phyloP scores from a whole-genome alignment of 2,888 invertebrate species.

The Rhopalosiphum nymphaeae region DNA sequence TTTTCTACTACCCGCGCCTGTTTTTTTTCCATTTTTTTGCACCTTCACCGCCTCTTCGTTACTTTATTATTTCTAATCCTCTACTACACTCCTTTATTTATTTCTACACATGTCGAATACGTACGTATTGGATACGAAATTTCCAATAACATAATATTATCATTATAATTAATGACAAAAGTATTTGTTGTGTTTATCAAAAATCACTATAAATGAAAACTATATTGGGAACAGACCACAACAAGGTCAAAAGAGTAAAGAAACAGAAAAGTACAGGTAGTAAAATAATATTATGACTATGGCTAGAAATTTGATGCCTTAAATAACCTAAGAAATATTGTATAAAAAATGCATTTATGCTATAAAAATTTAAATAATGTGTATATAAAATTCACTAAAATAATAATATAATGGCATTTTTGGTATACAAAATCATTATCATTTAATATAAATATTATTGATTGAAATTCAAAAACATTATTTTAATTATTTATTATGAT shows the following conservation, averaged over 20 bases:
- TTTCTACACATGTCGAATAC: not conserved
- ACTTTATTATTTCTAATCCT: not conserved
- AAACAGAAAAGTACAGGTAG: not conserved
- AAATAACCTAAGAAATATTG: not conserved
- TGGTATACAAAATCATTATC: not conserved
- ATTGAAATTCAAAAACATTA: not conserved
- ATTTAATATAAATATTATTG: not conserved
- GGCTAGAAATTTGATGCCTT: not conserved
- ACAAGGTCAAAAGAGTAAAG: not conserved
- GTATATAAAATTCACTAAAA: no score
- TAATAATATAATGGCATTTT: no score
- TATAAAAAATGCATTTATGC: not conserved
- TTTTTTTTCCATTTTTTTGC: not conserved
- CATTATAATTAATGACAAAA: not conserved
- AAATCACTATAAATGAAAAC: not conserved
- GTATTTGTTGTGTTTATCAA: not conserved
- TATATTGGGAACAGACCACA: not conserved
- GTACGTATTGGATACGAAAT: not conserved
- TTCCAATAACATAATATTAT: not conserved
- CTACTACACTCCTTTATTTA: conserved; percentile 1
- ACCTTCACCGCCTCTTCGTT: not conserved
- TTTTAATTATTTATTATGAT: not conserved
- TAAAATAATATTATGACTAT: not conserved
- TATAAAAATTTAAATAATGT: not conserved
- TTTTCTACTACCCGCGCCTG: conserved; percentile 47